A percentile compares a stretch with the other conserved stretches of the same genome.
Conservation (phyloP, 2,113 vertebrate genomes). For the Aspidoscelis tigris region DNA sequence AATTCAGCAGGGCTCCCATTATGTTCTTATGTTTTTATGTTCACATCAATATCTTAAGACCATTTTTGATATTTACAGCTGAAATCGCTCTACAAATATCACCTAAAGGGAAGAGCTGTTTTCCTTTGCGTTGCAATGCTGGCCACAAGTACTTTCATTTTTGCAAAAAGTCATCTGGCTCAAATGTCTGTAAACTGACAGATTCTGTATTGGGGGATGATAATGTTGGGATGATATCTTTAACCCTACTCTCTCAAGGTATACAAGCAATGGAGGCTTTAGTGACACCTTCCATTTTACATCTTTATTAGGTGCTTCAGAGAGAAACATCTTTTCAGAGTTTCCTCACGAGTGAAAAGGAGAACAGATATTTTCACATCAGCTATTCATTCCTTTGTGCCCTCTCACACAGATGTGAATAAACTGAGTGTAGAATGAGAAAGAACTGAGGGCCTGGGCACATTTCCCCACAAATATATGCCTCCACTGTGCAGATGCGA, state of each 20-base stretch:
- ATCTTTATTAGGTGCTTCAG: not conserved
- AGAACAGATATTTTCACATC: not conserved
- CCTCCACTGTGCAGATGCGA: too few relatives aligned
- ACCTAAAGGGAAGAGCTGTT: conserved; percentile 26
- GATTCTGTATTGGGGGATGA: not conserved
- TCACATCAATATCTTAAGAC: not conserved
- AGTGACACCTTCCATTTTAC: not conserved
- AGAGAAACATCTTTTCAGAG: not conserved
- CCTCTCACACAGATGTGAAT: not conserved
- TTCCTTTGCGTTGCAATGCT: conserved; percentile 1
- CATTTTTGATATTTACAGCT: conserved; percentile 13
- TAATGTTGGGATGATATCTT: not conserved
- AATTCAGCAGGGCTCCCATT: too few relatives aligned
- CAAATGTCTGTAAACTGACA: not conserved
- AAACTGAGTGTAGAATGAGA: not conserved
- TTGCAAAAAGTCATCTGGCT: conserved; percentile 15
- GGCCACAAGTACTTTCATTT: conserved; percentile 6
- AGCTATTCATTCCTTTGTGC: not conserved
- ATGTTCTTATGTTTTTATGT: not conserved
- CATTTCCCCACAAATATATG: too few relatives aligned
- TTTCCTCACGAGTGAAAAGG: not conserved
- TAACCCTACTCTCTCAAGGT: not conserved
- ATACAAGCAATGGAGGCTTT: not conserved
- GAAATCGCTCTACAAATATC: conserved; percentile 24
- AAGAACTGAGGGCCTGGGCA: not conserved